Conservation (phyloP, 53 echinoderm and acorn worm species). For the Hippasteria phrygiana region DNA sequence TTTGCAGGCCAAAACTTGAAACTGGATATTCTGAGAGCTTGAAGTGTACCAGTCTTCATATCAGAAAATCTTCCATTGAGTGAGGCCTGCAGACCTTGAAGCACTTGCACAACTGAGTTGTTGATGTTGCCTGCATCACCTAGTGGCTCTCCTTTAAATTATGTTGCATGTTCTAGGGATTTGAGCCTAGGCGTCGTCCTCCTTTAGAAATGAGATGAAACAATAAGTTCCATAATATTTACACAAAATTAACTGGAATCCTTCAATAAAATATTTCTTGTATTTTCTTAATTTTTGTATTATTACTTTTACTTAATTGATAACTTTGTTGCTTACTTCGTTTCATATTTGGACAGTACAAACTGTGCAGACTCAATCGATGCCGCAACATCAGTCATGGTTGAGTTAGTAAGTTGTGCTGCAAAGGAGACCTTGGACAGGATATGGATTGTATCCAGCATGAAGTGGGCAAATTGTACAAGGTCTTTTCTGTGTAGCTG, state of each 20-base stretch:
- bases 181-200: conserved; percentile 43
- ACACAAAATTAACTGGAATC: conserved; percentile 1
- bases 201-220: conserved; percentile 9
- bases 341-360: conserved; percentile 20
- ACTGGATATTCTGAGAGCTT: conserved; percentile 28
- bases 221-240: not conserved
- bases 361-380: conserved; percentile 8
- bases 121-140: conserved; percentile 26
- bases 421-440: conserved; percentile 36
- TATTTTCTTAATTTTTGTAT: not conserved
- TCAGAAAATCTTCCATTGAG: conserved; percentile 33
- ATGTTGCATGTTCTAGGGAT: not conserved
- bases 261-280: not conserved
- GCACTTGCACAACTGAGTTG: conserved; percentile 10
- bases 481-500: conserved; percentile 50
- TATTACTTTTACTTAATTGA: no score
- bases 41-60: conserved; percentile 21
- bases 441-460: conserved; percentile 22
- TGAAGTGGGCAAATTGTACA: conserved; percentile 26
- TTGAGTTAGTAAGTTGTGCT: conserved; percentile 28
- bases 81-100: conserved; percentile 3
- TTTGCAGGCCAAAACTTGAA: conserved; percentile 57
- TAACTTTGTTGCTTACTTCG: conserved; percentile 21
- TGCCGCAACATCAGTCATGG: conserved; percentile 40
- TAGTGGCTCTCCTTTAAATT: conserved; percentile 44